phyloP scores from a whole-genome alignment of 2,888 invertebrate genomes.

The Pristionchus fissidentatus region DNA sequence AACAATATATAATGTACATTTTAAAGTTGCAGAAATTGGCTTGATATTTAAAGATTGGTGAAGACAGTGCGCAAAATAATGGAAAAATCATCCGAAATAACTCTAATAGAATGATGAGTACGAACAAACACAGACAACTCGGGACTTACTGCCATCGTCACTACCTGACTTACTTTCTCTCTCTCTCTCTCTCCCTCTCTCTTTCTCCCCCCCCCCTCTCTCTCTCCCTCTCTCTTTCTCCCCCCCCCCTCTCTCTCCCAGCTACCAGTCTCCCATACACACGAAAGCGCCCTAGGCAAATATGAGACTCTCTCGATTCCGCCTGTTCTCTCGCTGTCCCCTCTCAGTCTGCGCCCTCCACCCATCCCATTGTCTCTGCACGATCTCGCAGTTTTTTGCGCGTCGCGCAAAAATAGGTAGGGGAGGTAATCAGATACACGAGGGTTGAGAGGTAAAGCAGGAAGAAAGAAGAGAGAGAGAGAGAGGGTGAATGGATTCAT shows the following conservation, averaged over 20 bases:
- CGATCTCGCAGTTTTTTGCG: background rate
- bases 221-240: constrained; percentile 7
- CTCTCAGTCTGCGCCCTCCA: background rate
- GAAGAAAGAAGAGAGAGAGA: background rate
- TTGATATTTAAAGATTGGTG: too few relatives aligned
- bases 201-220: background rate
- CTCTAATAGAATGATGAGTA: too few relatives aligned
- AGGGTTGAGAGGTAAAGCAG: background rate
- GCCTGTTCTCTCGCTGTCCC: background rate
- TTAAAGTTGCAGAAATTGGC: too few relatives aligned
- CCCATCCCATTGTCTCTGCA: background rate
- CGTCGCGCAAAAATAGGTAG: constrained; percentile 27
- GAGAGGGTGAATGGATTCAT: constrained; percentile 5
- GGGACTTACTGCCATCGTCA: background rate
- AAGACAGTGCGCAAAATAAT: too few relatives aligned
- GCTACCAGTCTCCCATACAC: constrained; percentile 37
- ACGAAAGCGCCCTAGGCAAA: constrained; percentile 26
- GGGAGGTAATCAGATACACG: constrained; percentile 13
- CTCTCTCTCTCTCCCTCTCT: constrained; percentile 2
- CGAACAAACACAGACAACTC: too few relatives aligned
- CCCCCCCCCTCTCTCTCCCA: constrained; percentile 1
- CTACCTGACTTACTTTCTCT: background rate
- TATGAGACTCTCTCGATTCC: background rate
- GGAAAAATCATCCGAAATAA: too few relatives aligned
- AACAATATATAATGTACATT: too few relatives aligned